These are phyloP conservation scores for Archips crataeganus DNA, from an alignment of 2,888 invertebrate genomes.

Conservation along the genomic window DNA sequence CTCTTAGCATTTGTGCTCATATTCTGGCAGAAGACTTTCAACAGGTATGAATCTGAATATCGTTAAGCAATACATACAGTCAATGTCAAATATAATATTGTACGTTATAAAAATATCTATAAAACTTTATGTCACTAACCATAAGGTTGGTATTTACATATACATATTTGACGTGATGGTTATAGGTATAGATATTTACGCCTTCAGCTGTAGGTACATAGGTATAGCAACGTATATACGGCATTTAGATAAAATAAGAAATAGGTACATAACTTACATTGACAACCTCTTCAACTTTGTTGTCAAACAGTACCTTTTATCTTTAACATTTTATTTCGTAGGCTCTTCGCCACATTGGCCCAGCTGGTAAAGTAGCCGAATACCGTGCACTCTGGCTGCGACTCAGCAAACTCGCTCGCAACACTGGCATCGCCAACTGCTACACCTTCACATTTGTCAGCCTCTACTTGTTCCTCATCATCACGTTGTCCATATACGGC, in stretches of 20 bases:
- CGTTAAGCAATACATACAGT: too few species aligned
- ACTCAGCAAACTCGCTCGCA: conserved; percentile 88
- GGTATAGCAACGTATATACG: too few species aligned
- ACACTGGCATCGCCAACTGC: conserved; percentile 88
- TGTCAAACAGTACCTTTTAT: not conserved
- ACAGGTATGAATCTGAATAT: conserved; percentile 64
- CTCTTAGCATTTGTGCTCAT: conserved; percentile 87
- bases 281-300: too few species aligned
- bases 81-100: too few species aligned
- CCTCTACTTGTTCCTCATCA: conserved; percentile 89
- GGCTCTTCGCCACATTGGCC: conserved; percentile 89
- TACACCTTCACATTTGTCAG: conserved; percentile 89
- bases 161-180: too few species aligned
- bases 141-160: too few species aligned
- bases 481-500: conserved; percentile 91
- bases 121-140: too few species aligned
- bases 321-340: conserved; percentile 50
- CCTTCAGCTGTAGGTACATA: too few species aligned
- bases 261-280: too few species aligned
- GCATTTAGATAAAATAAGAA: not conserved
- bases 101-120: too few species aligned
- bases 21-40: conserved; percentile 90
- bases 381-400: conserved; percentile 90
- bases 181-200: too few species aligned
- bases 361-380: conserved; percentile 89